Percentiles rank a stretch among this genome's conserved stretches.
Evolutionary conservation across 2,888 invertebrate species (phyloP).

Genomic region (Dicyrtomina minuta): DNA sequence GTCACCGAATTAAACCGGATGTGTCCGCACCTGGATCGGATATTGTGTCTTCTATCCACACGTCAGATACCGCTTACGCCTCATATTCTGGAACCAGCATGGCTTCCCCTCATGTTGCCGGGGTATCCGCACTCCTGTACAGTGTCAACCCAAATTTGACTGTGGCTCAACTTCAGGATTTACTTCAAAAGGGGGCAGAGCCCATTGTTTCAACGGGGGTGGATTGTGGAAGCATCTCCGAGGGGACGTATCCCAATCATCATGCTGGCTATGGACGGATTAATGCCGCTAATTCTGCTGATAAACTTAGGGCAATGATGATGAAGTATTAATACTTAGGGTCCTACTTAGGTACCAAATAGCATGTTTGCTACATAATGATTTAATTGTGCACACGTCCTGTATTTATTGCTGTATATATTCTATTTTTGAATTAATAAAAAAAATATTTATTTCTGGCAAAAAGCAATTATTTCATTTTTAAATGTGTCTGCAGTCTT

Average conservation of each 20-base stretch:
- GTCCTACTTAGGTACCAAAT: too few relatives aligned
- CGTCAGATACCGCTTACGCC: slow-evolving; percentile 29
- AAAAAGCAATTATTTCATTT: too few relatives aligned
- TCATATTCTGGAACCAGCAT: slow-evolving; percentile 39
- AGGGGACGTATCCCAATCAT: slow-evolving; percentile 14
- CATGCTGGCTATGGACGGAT: slow-evolving; percentile 20
- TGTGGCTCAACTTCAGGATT: slow-evolving; percentile 1
- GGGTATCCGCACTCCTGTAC: slow-evolving; percentile 35
- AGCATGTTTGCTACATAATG: too few relatives aligned
- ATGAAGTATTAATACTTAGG: too few relatives aligned
- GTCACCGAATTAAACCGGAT: slow-evolving; percentile 40
- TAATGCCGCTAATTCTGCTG: slow-evolving; percentile 1
- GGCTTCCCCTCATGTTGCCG: slow-evolving; percentile 38
- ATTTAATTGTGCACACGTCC: too few relatives aligned
- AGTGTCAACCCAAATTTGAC: slow-evolving; percentile 22
- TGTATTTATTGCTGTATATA: too few relatives aligned
- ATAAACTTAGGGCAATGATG: not conserved
- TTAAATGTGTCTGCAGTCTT: too few relatives aligned
- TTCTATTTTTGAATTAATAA: too few relatives aligned
- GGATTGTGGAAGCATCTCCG: slow-evolving; percentile 15
- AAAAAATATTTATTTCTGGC: too few relatives aligned
- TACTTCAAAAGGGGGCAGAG: not conserved
- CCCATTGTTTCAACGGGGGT: not conserved
- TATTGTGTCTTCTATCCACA: slow-evolving; percentile 37
- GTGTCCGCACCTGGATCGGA: slow-evolving; percentile 40